Base-by-base conservation (phyloP, 2,888 invertebrate genomes). In the Encarsia formosa region DNA sequence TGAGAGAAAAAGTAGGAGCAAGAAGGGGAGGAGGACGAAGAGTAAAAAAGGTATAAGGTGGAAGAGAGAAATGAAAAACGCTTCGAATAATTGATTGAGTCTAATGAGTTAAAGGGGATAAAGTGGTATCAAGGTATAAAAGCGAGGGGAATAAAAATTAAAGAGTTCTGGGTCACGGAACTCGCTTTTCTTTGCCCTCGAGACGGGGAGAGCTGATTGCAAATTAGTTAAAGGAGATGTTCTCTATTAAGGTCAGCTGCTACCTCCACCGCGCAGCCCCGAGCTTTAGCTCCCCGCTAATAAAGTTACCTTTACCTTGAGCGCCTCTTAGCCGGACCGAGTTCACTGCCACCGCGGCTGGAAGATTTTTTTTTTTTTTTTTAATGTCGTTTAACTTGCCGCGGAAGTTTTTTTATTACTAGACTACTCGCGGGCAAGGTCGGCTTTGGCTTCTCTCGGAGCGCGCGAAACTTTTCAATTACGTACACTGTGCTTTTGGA, bases 211-310 rank as follows among this genome's bases (percentile, higher is more conserved):
- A 60, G 66, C 65, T 70, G 70, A 71, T 71, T 71, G 67, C 65
- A 69, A 71, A 70, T 71, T 71, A 70, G 68, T 71, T 71, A 70
- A 71, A 71, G 71, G 66, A 66, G 70, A 71, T 69, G 67, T 54
- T 57, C 65, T 67, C 68, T 66, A 65, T 71, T 69, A 69, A 63
- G 59, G 61, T 60, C 63, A 63, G 61, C 63, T 62, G 63, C 22
- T 45, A n/a, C 22, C 6, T 11, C 9, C 15, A 15, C 20, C 9
- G 22, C n/a, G 18, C 20, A 34, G 19, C 52, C 39, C 37, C 13
- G 41, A 29, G 5, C 32, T 32, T 15, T 9, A 11, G 39, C 24
- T 44, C 47, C 44, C 45, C 54, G 49, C 54, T 57, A 57, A 57
- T 57, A 57, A 57, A 57, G 54, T 57, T 57, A 57, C 46, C 49